Conservation (phyloP, 2,113 vertebrate species). For the Podocnemis expansa region DNA sequence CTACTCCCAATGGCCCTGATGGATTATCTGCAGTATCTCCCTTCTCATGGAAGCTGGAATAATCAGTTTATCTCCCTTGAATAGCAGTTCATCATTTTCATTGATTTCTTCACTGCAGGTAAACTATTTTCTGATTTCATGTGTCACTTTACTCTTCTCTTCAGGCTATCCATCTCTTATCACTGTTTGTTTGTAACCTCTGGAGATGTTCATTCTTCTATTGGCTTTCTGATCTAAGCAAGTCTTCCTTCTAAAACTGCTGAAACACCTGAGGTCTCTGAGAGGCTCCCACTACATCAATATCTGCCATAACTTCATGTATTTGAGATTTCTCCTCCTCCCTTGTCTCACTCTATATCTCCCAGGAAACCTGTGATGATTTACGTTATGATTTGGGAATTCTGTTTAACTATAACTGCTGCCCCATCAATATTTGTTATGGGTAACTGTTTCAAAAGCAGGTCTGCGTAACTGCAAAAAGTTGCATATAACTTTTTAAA, state of each 20-base stretch:
- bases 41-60: constrained; percentile 37
- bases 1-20: background rate
- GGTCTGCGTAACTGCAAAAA: background rate
- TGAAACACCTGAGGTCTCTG: background rate
- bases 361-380: background rate
- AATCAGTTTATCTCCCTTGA: constrained; percentile 28
- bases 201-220: background rate
- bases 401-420: background rate
- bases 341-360: constrained; percentile 11
- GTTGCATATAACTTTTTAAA: background rate
- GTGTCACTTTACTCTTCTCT: constrained; percentile 12
- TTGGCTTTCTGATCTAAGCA: background rate
- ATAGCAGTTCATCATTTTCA: constrained; percentile 52
- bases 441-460: background rate
- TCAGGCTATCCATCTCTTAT: constrained; percentile 26
- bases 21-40: background rate
- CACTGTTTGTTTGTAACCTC: background rate
- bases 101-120: constrained; percentile 36
- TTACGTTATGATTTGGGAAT: background rate
- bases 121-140: constrained; percentile 56
- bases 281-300: background rate
- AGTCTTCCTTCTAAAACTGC: constrained; percentile 1
- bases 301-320: constrained; percentile 34
- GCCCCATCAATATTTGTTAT: background rate
- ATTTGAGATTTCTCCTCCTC: background rate